Base-by-base conservation (phyloP, 2,113 vertebrate genomes). In the Nycticorax nycticorax region DNA sequence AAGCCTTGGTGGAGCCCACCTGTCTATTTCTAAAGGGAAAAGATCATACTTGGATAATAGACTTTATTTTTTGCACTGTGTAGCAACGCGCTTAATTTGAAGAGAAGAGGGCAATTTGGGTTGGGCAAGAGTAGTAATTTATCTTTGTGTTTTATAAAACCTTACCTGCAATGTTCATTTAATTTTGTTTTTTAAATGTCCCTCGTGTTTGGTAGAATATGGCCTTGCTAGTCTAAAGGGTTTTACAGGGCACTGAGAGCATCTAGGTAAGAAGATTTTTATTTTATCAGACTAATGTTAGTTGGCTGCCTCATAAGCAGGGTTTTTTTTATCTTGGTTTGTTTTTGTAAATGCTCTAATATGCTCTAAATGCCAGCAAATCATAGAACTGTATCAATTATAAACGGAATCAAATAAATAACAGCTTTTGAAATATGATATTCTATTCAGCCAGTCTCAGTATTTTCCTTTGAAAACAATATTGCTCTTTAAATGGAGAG, bases 61-160 rank as follows among this genome's bases (percentile, higher is more conserved):
- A 22, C 12, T 23, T 64, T n/a, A 55, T n/a, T 39, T 66, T 93
- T 79, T 53, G 6, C 26, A 24, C 9, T 66, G 3, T 45, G 23
- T n/a, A 63, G 14, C 0, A 0, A 47, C 1, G 1, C 4, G 15
- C 6, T n/a, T 47, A 48, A 75, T 71, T 85, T 80, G 33, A 82
- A 75, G 20, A 60, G 27, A 82, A 73, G 16, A n/a, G 14, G 32
- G 21, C 10, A 66, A 62, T 62, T 76, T 73, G 20, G 2, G 4
- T 35, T 94, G 55, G 21, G 27, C 8, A 52, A 71, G 14, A 55
- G 32, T 3, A 3, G 3, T 48, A 14, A 60, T 85, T 57, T 52
- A 48, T 81, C 52, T 74, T 66, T 27, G 14, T 64, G 10, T 73
- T 91, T 91, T 35, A 13, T 66, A 66, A 74, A 86, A 47, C 6